Evolutionary conservation across 2,888 invertebrate genomes (phyloP).

Genomic region (Criorhina ranunculi): DNA sequence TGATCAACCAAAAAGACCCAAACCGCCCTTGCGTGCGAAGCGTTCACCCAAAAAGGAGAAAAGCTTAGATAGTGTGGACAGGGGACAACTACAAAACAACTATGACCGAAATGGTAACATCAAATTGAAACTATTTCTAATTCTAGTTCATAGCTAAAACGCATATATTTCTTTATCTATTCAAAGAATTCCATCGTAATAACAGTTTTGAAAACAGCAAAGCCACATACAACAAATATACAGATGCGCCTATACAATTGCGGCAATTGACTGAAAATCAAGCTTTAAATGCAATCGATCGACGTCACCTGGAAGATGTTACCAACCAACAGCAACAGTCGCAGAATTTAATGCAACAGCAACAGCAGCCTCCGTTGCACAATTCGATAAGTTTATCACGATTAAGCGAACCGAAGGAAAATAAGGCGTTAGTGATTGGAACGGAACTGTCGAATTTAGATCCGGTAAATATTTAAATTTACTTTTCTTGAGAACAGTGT

Average conservation of each 20-base stretch:
- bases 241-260: slow-evolving; percentile 82
- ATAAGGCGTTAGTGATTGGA: slow-evolving; percentile 88
- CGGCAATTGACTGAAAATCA: slow-evolving; percentile 80
- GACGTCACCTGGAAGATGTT: slow-evolving; percentile 82
- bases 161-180: neutral
- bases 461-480: slow-evolving; percentile 86
- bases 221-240: slow-evolving; percentile 83
- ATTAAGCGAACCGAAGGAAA: slow-evolving; percentile 83
- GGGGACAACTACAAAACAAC: slow-evolving; percentile 85
- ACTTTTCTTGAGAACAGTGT: no score
- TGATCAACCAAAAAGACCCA: slow-evolving; percentile 94
- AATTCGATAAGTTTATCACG: slow-evolving; percentile 78
- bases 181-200: slow-evolving; percentile 75
- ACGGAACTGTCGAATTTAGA: slow-evolving; percentile 88
- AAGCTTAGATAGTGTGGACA: slow-evolving; percentile 82
- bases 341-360: slow-evolving; percentile 63
- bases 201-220: slow-evolving; percentile 79
- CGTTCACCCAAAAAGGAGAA: slow-evolving; percentile 92
- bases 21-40: slow-evolving; percentile 92
- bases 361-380: slow-evolving; percentile 80
- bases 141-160: neutral
- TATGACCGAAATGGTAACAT: slow-evolving; percentile 80
- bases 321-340: slow-evolving; percentile 80
- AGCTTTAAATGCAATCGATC: slow-evolving; percentile 76
- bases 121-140: slow-evolving; percentile 42